Conservation (phyloP, 2,888 invertebrate genomes). For the Mycalesis mineus region DNA sequence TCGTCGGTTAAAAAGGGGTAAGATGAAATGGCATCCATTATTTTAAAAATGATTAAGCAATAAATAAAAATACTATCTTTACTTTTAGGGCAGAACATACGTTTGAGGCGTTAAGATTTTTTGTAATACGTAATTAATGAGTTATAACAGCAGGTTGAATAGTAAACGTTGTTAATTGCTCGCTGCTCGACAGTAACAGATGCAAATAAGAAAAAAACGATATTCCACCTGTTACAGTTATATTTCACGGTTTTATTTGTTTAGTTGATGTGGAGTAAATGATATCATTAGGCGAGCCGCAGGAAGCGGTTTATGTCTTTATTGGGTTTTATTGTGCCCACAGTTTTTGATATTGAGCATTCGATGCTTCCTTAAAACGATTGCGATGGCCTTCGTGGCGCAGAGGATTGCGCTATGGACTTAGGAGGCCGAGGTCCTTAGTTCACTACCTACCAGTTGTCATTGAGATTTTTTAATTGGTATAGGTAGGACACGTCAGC, state of each 20-base stretch:
- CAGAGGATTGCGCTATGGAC: no score
- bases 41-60: no score
- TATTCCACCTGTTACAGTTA: conserved; percentile 61
- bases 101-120: conserved; percentile 19
- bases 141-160: conserved; percentile 61
- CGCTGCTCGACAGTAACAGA: conserved; percentile 21
- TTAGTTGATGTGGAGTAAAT: conserved; percentile 53
- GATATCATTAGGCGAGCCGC: conserved; percentile 71
- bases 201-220: conserved; percentile 37
- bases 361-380: not conserved
- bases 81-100: conserved; percentile 6
- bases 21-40: no score
- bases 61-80: not conserved
- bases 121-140: conserved; percentile 26
- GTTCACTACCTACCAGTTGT: no score
- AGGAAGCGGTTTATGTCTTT: conserved; percentile 68
- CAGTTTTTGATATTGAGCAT: conserved; percentile 20
- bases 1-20: no score
- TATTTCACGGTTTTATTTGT: conserved; percentile 58
- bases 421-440: no score
- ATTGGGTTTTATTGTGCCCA: conserved; percentile 58
- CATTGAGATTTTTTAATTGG: no score
- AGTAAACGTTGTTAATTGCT: conserved; percentile 63
- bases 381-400: no score
- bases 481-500: no score